Evolutionary conservation across 2,797 vertebrate species (phyloP).

Genomic region (Loriculus beryllinus): DNA sequence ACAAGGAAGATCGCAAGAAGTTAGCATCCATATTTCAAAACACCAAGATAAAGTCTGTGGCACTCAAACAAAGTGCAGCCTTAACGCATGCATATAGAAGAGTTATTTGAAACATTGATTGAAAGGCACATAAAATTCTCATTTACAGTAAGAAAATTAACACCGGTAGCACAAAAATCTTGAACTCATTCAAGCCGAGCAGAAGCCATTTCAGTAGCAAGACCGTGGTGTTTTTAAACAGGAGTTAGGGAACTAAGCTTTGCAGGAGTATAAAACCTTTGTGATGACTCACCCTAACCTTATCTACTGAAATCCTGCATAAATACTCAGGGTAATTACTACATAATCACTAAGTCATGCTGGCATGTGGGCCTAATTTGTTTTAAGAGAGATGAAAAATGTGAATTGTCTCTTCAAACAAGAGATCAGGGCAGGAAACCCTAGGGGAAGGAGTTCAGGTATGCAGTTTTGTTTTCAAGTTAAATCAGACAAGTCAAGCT

Average conservation of each 20-base stretch:
- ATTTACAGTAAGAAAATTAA: background rate
- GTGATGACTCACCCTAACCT: background rate
- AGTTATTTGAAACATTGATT: background rate
- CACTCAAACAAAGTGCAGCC: background rate
- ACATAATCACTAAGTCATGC: slow-evolving; percentile 12
- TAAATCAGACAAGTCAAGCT: background rate
- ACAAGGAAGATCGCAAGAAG: background rate
- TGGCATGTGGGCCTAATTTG: slow-evolving; percentile 44
- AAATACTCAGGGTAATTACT: slow-evolving; percentile 15
- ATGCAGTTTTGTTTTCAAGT: background rate
- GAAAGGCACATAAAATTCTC: background rate
- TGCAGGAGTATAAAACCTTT: background rate
- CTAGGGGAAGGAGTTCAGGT: background rate
- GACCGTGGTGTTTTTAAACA: background rate
- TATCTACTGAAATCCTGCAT: background rate
- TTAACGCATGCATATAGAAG: background rate
- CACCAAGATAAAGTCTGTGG: background rate
- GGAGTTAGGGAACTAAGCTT: background rate
- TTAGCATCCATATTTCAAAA: background rate
- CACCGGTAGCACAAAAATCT: background rate
- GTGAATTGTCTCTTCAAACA: slow-evolving; percentile 27
- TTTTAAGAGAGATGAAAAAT: slow-evolving; percentile 41
- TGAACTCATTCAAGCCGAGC: background rate
- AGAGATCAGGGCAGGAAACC: slow-evolving; percentile 2
- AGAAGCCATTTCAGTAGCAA: background rate